Percentiles rank a stretch among this genome's conserved stretches.
These are phyloP conservation scores for Trichosurus vulpecula DNA, from an alignment of 2,797 vertebrate species.

Conservation along the genomic window DNA sequence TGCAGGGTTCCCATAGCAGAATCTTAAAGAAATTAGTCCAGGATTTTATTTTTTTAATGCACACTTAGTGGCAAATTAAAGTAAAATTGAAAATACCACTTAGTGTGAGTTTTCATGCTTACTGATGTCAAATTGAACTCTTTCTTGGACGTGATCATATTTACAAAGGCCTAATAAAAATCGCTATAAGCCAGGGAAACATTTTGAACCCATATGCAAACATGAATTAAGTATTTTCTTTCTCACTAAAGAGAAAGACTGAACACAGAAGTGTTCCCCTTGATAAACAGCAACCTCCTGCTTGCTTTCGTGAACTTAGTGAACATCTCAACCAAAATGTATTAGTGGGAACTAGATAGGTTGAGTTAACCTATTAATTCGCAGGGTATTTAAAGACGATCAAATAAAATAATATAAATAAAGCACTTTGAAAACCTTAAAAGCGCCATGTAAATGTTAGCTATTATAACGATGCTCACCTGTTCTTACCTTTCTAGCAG, in stretches of 20 bases:
- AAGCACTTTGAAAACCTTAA: not conserved
- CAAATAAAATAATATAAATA: not conserved
- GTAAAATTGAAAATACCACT: constrained; percentile 56
- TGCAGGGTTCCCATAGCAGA: constrained; percentile 58
- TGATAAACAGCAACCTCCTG: not conserved
- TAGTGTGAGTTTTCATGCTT: not conserved
- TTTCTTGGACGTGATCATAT: not conserved
- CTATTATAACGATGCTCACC: not conserved
- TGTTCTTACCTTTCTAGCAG: not conserved
- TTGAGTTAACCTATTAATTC: not conserved
- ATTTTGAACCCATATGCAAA: not conserved
- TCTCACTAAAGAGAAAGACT: not conserved
- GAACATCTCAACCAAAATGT: not conserved
- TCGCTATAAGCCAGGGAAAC: not conserved
- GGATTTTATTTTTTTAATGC: constrained; percentile 33
- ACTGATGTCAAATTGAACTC: not conserved
- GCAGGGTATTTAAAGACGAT: not conserved
- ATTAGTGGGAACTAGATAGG: not conserved
- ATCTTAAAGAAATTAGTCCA: constrained; percentile 70
- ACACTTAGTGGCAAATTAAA: constrained; percentile 31
- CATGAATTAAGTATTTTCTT: not conserved
- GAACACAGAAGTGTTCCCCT: not conserved
- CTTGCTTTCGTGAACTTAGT: not conserved
- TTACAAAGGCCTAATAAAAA: not conserved
- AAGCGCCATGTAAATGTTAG: not conserved